Percentiles rank a stretch among this genome's conserved stretches.
phyloP scores from a whole-genome alignment of 2,797 vertebrate genomes.

The Sebastes iracundus region DNA sequence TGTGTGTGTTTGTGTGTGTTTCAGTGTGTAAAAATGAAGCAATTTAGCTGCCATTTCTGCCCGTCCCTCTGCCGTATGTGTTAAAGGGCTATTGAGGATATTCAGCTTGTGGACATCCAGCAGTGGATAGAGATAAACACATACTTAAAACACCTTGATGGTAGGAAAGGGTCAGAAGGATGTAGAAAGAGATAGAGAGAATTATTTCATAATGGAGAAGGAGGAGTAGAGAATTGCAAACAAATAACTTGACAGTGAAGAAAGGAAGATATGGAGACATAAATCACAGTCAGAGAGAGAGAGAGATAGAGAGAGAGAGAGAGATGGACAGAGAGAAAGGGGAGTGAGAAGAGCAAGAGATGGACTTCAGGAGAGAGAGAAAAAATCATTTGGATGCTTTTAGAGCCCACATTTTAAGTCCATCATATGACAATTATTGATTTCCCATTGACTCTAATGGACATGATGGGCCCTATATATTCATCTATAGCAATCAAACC shows the following conservation, averaged over 20 bases:
- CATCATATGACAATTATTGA: constrained; percentile 69
- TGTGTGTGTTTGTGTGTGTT: neutral
- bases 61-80: constrained; percentile 1
- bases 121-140: constrained; percentile 4
- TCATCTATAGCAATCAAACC: constrained; percentile 53
- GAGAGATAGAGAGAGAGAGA: neutral
- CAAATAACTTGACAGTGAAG: neutral
- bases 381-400: constrained; percentile 55
- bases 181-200: neutral
- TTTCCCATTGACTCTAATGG: constrained; percentile 70
- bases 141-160: neutral
- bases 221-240: neutral
- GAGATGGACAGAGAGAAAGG: neutral
- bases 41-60: constrained; percentile 30
- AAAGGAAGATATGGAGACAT: neutral
- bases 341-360: neutral
- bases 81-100: constrained; percentile 23
- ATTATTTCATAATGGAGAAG: neutral
- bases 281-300: neutral
- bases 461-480: constrained; percentile 48
- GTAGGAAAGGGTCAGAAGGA: neutral
- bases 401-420: constrained; percentile 51
- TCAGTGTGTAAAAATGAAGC: constrained; percentile 4
- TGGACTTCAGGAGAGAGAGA: neutral
- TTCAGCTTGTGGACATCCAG: constrained; percentile 16